Evolutionary conservation across 2,113 vertebrate genomes (phyloP).

Genomic region (Myotis lucifugus): DNA sequence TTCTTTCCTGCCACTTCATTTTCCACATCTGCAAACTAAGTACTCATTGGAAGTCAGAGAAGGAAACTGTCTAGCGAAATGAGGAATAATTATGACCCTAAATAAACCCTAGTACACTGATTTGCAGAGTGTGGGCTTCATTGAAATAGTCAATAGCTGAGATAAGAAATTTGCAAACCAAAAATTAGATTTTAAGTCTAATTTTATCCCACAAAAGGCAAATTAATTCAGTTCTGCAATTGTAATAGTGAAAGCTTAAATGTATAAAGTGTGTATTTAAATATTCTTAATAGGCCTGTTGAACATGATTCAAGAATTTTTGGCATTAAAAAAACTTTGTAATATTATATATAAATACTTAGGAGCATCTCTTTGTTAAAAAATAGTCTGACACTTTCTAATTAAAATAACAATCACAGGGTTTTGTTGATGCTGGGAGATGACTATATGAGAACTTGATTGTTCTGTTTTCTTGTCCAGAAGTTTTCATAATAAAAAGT

Average conservation of each 20-base stretch:
- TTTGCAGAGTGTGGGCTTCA: neutral
- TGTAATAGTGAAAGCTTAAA: neutral
- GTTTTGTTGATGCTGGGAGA: slow-evolving; percentile 14
- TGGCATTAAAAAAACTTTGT: slow-evolving; percentile 31
- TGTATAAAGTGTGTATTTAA: slow-evolving; percentile 2
- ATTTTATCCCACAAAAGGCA: neutral
- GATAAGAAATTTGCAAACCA: slow-evolving; percentile 34
- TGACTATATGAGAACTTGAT: neutral
- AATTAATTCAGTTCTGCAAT: neutral
- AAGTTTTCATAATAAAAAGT: slow-evolving; percentile 20
- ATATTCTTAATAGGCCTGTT: neutral
- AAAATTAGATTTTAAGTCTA: neutral
- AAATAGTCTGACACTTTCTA: neutral
- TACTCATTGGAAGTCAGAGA: neutral
- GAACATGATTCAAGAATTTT: neutral
- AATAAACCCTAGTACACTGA: neutral
- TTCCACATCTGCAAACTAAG: slow-evolving; percentile 16
- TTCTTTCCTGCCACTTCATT: slow-evolving; percentile 10
- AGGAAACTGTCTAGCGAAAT: neutral
- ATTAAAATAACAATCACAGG: slow-evolving; percentile 33
- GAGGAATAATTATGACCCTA: neutral
- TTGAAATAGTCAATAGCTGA: slow-evolving; percentile 4
- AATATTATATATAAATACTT: neutral
- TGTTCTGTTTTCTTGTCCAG: slow-evolving; percentile 29
- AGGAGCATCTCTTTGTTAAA: neutral